Base-by-base conservation (phyloP, 1,140 invertebrate genomes). In the Radopholus similis region DNA sequence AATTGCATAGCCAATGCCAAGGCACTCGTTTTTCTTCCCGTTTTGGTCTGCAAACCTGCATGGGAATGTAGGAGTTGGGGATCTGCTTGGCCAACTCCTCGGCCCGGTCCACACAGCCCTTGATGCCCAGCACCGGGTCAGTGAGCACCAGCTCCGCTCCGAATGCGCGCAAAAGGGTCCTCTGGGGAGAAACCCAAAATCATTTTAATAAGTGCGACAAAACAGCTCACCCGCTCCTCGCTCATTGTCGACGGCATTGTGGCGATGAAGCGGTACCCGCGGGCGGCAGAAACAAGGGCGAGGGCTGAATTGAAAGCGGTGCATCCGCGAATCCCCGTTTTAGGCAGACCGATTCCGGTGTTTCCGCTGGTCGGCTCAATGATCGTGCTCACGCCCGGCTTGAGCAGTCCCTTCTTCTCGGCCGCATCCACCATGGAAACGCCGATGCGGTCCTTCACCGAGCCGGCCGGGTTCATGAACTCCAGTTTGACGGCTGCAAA, bases 231-330 rank as follows among this genome's bases (percentile, higher is more conserved):
- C 65, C 66, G 49, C 58, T 73, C 71, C 18, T 30, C 54, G 23
- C 73, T 75, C 83, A 85, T 85, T 66, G 76, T 82, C 18, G 83
- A 75, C n/a, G 85, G 84, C 84, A 86, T 85, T 9, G 78, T 78
- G 18, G 84, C 69, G 54, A 85, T 82, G 28, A 81, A 73, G 53
- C 85, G 9, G 76, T 80, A 49, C 77, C 83, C 21, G 68, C 77
- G 30, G 11, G 71, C 66, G 11, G 76, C 71, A n/a, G 71, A 62
- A 3, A 70, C 73, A 65, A 78, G 69, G 9, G 73, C 73, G 42
- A 75, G 51, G 8, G 75, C 73, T 38, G 2, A 62, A 62, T 1
- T 40, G n/a, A 13, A 40, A 40, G 11, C 18, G 11, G 11, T 1
- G 18, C 18, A 13, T 1, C 11, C 1, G 18, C 0, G 18, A 42